Conservation (phyloP, 1,140 invertebrate genomes). For the Protaetia brevitarsis region DNA sequence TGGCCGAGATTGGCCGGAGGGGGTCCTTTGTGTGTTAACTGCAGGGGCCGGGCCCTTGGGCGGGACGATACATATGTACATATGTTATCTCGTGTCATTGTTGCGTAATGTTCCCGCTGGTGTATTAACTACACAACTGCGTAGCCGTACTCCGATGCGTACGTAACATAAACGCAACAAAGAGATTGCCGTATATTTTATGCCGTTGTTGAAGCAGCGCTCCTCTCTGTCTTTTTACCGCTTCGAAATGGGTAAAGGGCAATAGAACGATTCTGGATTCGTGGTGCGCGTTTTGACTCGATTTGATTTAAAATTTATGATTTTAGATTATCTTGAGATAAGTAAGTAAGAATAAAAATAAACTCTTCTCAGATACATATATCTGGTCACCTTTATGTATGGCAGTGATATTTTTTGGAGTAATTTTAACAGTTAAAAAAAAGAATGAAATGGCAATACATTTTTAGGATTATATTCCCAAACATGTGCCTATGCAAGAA, state of each 20-base stretch:
- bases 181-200: conserved; percentile 15
- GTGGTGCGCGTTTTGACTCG: background rate
- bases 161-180: background rate
- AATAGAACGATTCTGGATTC: background rate
- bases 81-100: conserved; percentile 31
- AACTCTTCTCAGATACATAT: too few species aligned
- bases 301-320: conserved; percentile 13
- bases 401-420: too few species aligned
- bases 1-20: conserved; percentile 37
- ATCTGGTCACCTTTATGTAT: too few species aligned
- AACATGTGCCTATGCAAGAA: too few species aligned
- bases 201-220: background rate
- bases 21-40: conserved; percentile 40
- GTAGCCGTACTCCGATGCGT: conserved; percentile 2
- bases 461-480: too few species aligned
- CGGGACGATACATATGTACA: conserved; percentile 38
- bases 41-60: conserved; percentile 39
- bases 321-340: background rate
- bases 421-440: too few species aligned
- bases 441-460: too few species aligned
- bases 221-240: background rate
- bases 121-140: conserved; percentile 19
- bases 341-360: too few species aligned
- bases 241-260: background rate
- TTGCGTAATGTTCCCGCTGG: conserved; percentile 21